These are phyloP conservation scores for Anolis apletophallus DNA, from an alignment of 2,797 vertebrate species.

Conservation along the genomic window DNA sequence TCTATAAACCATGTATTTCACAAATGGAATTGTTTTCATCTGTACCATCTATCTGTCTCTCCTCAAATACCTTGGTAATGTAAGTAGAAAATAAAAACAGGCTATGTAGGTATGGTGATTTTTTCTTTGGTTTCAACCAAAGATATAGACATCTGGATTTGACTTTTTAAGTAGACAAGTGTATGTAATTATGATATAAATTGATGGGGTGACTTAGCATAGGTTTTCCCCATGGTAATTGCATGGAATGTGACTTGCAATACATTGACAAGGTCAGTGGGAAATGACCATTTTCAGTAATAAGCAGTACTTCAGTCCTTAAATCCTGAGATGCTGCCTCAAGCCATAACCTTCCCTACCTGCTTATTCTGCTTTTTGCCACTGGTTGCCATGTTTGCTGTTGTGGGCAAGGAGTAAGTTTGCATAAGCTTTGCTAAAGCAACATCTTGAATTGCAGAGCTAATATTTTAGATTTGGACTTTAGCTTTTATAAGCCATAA, in stretches of 20 bases:
- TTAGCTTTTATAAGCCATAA: not conserved
- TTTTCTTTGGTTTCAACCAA: not conserved
- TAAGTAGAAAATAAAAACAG: not conserved
- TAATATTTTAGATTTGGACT: not conserved
- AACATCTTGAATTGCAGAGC: not conserved
- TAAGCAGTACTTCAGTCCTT: slow-evolving; percentile 28
- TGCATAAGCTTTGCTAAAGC: not conserved
- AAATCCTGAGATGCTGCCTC: not conserved
- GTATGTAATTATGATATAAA: slow-evolving; percentile 1
- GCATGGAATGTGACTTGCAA: slow-evolving; percentile 48
- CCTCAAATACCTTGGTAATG: not conserved
- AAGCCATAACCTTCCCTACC: slow-evolving; percentile 30
- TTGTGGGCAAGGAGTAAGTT: not conserved
- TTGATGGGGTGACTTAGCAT: slow-evolving; percentile 49
- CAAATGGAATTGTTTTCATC: not conserved
- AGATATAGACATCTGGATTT: not conserved
- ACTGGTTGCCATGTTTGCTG: not conserved
- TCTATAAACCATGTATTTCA: not conserved
- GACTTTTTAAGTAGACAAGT: not conserved
- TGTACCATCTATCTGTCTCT: not conserved
- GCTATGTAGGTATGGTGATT: not conserved
- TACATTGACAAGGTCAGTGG: slow-evolving; percentile 53
- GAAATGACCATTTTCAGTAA: slow-evolving; percentile 30
- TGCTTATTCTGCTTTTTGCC: slow-evolving; percentile 23
- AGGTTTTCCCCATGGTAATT: slow-evolving; percentile 24